Conservation (phyloP, 2,113 vertebrate genomes). For the Argyrosomus japonicus region DNA sequence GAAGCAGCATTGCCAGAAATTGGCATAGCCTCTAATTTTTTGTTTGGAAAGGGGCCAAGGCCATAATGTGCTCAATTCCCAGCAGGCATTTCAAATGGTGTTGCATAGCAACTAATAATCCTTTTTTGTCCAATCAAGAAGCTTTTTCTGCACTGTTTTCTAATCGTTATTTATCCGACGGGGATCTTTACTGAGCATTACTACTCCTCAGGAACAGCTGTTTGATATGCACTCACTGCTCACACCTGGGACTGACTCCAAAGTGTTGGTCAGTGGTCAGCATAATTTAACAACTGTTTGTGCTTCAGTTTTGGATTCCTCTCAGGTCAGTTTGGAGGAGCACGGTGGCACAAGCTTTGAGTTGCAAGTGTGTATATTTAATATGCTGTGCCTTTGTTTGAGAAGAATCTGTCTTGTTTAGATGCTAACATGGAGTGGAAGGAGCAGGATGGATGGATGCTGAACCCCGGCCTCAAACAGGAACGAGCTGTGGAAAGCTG, state of each 20-base stretch:
- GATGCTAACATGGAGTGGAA: background rate
- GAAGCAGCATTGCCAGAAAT: constrained; percentile 18
- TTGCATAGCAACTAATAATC: constrained; percentile 52
- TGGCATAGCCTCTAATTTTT: constrained; percentile 25
- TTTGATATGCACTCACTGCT: background rate
- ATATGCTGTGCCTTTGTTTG: background rate
- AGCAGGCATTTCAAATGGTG: constrained; percentile 17
- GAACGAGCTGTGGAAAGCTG: background rate
- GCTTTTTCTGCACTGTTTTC: constrained; percentile 1
- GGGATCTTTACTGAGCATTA: background rate
- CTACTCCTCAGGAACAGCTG: background rate
- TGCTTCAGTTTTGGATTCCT: background rate
- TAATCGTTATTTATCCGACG: background rate
- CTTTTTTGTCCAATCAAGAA: constrained; percentile 20
- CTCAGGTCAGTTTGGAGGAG: background rate
- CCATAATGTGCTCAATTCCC: constrained; percentile 23
- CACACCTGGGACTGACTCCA: background rate
- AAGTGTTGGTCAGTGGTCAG: background rate
- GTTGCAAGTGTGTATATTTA: background rate
- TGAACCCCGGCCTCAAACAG: background rate
- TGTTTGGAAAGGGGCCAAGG: constrained; percentile 34
- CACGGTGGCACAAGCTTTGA: background rate
- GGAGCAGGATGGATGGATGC: background rate
- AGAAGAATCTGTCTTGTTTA: background rate
- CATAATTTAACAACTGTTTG: background rate